Base-by-base conservation (phyloP, 2,797 vertebrate species). In the Aeoliscus strigatus region DNA sequence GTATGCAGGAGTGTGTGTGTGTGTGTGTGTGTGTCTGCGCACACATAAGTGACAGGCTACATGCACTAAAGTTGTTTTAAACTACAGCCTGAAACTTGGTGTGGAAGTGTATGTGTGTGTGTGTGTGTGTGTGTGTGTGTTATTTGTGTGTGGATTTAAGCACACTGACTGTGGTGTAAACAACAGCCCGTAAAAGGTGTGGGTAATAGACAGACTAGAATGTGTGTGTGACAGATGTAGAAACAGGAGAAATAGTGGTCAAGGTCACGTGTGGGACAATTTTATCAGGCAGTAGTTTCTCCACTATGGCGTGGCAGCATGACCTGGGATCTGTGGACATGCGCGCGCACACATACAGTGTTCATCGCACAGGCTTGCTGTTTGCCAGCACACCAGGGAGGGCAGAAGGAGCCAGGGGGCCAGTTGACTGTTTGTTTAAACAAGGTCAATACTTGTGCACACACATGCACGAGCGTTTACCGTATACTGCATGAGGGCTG, bases 341-440 rank as follows among this genome's bases (percentile, higher is more conserved):
- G n/a, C n/a, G n/a, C n/a, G n/a, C n/a, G 18, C 18, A 15, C 30
- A 23, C 13, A 9, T 14, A 23, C 12, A 8, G 28, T 8, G 40
- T 24, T 13, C 13, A 45, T 54, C 39, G 25, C 47, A 18, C 49
- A 11, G 41, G 70, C 66, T 70, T 68, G 75, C 63, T 88, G 77
- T 87, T 87, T 85, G 81, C 81, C 64, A 84, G 69, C 65, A 75
- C 76, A 84, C 83, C 46, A 59, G 79, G 67, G 75, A 81, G 77
- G 75, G 69, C 71, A 80, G 60, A 64, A 58, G 79, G 73, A 82
- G 81, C 81, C 80, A 78, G 81, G 77, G 86, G 83, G 82, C 59
- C 63, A 44, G 73, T 76, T 79, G 78, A 81, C 77, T 77, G 79
- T 83, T 87, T 87, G 82, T 87, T 87, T 88, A 87, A 86, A 88